Conservation (phyloP, 2,888 invertebrate species). For the Unio pictorum region DNA sequence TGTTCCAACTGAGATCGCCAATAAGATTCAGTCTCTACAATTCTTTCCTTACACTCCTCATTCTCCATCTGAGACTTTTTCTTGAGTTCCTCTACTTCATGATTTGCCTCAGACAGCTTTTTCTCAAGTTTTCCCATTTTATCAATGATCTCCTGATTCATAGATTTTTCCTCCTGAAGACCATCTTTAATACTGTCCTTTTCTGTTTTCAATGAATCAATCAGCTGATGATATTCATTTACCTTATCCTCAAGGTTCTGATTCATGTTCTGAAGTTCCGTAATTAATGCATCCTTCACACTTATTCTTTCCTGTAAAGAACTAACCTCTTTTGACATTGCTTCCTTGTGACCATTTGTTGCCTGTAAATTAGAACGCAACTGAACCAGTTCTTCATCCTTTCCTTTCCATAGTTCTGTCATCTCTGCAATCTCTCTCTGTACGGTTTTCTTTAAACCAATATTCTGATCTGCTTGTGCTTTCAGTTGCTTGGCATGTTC, state of each 20-base stretch:
- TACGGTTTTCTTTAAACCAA: neutral
- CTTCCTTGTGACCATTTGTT: neutral
- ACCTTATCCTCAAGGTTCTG: conserved; percentile 14
- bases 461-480: conserved; percentile 7
- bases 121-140: conserved; percentile 8
- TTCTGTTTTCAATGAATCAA: neutral
- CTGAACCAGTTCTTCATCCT: conserved; percentile 8
- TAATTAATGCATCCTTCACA: conserved; percentile 3
- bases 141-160: conserved; percentile 4
- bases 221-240: conserved; percentile 4
- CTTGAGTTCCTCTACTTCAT: conserved; percentile 12
- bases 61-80: conserved; percentile 5
- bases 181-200: conserved; percentile 1
- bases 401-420: conserved; percentile 15
- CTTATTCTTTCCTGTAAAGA: conserved; percentile 5
- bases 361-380: conserved; percentile 1
- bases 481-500: conserved; percentile 7
- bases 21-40: conserved; percentile 38
- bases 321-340: conserved; percentile 1
- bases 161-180: conserved; percentile 2
- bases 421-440: conserved; percentile 10
- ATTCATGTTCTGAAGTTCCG: neutral
- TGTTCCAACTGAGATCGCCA: conserved; percentile 46
- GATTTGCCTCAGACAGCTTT: conserved; percentile 1
- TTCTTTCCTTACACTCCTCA: conserved; percentile 7